Conservation (phyloP, 2,888 invertebrate species). For the Halocaridina rubra region DNA sequence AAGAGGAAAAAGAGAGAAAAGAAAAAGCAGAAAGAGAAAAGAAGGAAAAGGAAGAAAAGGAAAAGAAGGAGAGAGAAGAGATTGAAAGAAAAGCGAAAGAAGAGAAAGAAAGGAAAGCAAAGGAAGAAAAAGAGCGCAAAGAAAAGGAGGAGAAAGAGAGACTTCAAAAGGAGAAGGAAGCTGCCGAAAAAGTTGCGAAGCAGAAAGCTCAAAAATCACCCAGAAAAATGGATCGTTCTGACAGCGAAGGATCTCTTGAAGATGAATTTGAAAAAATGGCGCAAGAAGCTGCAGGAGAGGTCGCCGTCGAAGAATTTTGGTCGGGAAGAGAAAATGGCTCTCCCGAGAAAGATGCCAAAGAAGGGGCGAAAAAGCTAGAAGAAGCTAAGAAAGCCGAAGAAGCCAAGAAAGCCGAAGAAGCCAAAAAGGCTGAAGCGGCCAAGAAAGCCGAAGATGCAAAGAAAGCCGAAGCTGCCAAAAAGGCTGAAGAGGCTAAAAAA, state of each 20-base stretch:
- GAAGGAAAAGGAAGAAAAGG: neutral
- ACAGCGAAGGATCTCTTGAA: constrained; percentile 9
- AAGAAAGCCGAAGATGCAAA: neutral
- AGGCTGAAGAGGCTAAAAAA: neutral
- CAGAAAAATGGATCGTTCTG: constrained; percentile 3
- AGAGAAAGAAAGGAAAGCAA: neutral
- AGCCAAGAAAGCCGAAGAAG: neutral
- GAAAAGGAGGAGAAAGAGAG: neutral
- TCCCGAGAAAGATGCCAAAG: neutral
- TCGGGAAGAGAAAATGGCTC: neutral
- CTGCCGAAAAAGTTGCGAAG: too few species aligned
- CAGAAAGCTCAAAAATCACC: neutral
- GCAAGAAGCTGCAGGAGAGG: neutral
- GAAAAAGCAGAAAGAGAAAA: neutral
- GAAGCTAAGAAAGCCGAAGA: neutral
- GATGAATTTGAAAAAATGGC: constrained; percentile 39
- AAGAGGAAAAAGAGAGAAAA: neutral
- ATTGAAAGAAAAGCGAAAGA: neutral
- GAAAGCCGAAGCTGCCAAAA: neutral
- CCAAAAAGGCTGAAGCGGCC: neutral
- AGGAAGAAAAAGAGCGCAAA: neutral
- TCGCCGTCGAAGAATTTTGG: constrained; percentile 6
- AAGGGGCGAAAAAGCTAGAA: neutral
- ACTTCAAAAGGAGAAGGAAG: neutral
- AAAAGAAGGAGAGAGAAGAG: neutral